These are phyloP conservation scores for Spea hammondii DNA, from an alignment of 2,797 vertebrate genomes.

Conservation along the genomic window DNA sequence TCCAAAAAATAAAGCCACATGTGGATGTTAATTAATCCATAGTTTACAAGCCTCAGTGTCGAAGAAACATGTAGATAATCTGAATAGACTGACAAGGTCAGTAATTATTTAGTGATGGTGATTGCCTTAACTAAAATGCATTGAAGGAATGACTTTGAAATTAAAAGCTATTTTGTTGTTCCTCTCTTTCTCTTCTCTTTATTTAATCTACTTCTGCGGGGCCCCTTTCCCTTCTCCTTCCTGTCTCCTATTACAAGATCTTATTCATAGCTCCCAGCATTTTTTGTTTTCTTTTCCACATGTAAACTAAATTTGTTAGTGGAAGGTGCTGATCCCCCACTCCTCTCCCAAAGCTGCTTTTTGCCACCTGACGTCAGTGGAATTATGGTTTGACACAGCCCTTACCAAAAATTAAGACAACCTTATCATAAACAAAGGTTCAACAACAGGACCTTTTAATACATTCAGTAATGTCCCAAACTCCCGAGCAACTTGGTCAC, in stretches of 20 bases:
- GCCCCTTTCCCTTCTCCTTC: constrained; percentile 47
- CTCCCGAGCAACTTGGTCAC: no score
- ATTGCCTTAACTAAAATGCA: neutral
- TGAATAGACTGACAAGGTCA: constrained; percentile 7
- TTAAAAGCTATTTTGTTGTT: constrained; percentile 51
- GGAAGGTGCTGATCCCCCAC: constrained; percentile 50
- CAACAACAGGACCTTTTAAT: constrained; percentile 21
- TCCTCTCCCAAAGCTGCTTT: constrained; percentile 45
- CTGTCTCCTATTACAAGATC: constrained; percentile 54
- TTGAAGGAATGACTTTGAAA: constrained; percentile 22
- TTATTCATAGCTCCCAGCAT: constrained; percentile 51
- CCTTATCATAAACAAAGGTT: constrained; percentile 45
- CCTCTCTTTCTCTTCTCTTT: constrained; percentile 37
- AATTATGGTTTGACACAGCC: constrained; percentile 38
- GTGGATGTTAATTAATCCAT: constrained; percentile 57
- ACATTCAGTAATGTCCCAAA: neutral
- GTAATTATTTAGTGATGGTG: constrained; percentile 14
- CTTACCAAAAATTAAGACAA: constrained; percentile 37
- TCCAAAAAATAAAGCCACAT: constrained; percentile 67
- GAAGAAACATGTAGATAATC: constrained; percentile 47
- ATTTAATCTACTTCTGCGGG: constrained; percentile 52
- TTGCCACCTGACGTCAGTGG: constrained; percentile 49
- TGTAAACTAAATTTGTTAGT: constrained; percentile 54
- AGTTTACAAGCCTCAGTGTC: constrained; percentile 55
- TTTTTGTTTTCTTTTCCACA: constrained; percentile 54